Evolutionary conservation across 2,888 invertebrate genomes (phyloP), one percentile per base, ranked within the genome.

Genomic region (Phortica okadai): DNA sequence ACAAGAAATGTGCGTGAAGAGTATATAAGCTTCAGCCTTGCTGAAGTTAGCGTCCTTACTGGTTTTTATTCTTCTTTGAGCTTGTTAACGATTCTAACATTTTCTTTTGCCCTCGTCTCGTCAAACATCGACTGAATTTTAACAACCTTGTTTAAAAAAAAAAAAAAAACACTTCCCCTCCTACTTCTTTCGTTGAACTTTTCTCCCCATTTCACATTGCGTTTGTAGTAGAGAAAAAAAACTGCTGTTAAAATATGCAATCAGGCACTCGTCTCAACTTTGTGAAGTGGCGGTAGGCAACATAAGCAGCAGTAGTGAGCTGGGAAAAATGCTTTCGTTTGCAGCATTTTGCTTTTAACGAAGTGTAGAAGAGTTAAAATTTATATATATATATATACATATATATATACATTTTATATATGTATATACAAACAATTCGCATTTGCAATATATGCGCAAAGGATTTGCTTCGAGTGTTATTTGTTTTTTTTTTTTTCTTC

Each of bases 231-330:
- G 76, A 78, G 76, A 59, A 21, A 21, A 78, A 78, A 58, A 79
- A 81, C 79, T 81, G 77, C 77, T 78, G 79, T 82, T 81, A 77
- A 77, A 81, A 82, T 81, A 83, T 82, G 80, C 83, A 83, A 82
- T 81, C 77, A 80, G 75, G 77, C 78, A 77, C 79, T 76, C 74
- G 41, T 66, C 42, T 42, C 11, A 66, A 66, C 41, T 42, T 66
- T 66, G 66, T 66, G 41, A 41, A 66, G 41, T 66, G 66, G n/a
- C 66, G 21, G 21, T 33, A 21, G 25, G 66, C 64, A 64, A 59
- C 59, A 59, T 2, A 59, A 14, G 21, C 59, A n/a, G 7, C n/a
- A 21, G 10, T 59, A 16, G n/a, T 8, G 16, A 59, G 45, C 45
- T 8, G 7, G 16, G 16, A 21, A 59, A 59, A 59, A 59, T 59